phyloP scores from a whole-genome alignment of 1,140 invertebrate species.

The Cherax quadricarinatus region DNA sequence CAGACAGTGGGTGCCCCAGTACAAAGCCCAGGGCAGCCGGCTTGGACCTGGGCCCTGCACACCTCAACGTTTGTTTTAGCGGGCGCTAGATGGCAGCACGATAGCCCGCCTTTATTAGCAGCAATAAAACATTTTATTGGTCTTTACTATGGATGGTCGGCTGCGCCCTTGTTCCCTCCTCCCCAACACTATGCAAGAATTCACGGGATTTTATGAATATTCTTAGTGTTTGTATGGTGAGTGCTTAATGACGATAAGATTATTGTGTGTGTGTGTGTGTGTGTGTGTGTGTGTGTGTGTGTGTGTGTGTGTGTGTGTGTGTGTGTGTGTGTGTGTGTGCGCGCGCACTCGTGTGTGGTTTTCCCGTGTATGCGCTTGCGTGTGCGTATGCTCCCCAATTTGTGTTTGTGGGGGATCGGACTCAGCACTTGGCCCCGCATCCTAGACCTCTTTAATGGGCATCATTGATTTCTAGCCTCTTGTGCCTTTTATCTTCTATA shows the following conservation, averaged over 20 bases:
- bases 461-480: too few species aligned
- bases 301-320: background rate
- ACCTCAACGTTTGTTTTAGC: slow-evolving; percentile 67
- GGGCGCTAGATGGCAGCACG: slow-evolving; percentile 65
- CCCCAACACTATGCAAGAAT: background rate
- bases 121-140: slow-evolving; percentile 68
- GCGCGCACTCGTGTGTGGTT: background rate
- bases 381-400: too few species aligned
- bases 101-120: slow-evolving; percentile 61
- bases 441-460: too few species aligned
- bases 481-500: too few species aligned
- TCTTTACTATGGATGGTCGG: slow-evolving; percentile 15
- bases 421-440: too few species aligned
- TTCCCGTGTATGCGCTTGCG: too few species aligned
- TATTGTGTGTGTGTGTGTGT: slow-evolving; percentile 27
- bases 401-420: too few species aligned
- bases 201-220: slow-evolving; percentile 6
- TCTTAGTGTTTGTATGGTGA: background rate
- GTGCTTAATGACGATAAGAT: background rate
- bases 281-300: too few species aligned
- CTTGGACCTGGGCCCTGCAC: slow-evolving; percentile 34
- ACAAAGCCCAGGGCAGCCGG: background rate
- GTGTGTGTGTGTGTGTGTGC: slow-evolving; percentile 19
- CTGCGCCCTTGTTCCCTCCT: background rate
- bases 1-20: background rate